These are phyloP conservation scores for Eumerus sabulonum DNA, from an alignment of 2,888 invertebrate species.

Conservation along the genomic window DNA sequence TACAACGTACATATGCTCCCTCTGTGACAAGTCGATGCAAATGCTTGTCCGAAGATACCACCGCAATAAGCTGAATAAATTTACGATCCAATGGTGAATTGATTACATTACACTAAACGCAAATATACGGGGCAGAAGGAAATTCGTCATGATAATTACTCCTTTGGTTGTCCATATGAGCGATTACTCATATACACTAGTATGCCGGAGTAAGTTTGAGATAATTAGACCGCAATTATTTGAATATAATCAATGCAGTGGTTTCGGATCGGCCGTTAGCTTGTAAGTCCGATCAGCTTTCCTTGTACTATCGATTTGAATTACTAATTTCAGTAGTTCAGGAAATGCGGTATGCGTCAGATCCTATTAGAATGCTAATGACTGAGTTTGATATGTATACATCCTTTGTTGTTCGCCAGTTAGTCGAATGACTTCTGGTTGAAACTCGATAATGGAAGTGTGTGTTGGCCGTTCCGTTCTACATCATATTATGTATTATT, in stretches of 20 bases:
- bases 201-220: constrained; percentile 52
- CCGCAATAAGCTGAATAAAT: constrained; percentile 42
- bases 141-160: constrained; percentile 41
- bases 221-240: constrained; percentile 65
- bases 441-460: no score
- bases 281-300: constrained; percentile 32
- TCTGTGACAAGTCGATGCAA: constrained; percentile 19
- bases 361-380: constrained; percentile 25
- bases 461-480: no score
- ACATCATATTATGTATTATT: no score
- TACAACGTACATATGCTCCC: neutral
- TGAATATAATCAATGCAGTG: constrained; percentile 61
- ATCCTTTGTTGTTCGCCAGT: no score
- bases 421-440: no score
- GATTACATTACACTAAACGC: constrained; percentile 39
- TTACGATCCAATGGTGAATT: constrained; percentile 35
- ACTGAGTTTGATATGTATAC: constrained; percentile 3
- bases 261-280: constrained; percentile 10
- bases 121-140: constrained; percentile 5
- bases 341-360: constrained; percentile 8
- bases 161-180: constrained; percentile 41
- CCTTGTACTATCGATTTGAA: constrained; percentile 54
- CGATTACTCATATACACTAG: constrained; percentile 7
- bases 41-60: constrained; percentile 21
- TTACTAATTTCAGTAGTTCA: constrained; percentile 46